phyloP scores from a whole-genome alignment of 1,140 invertebrate genomes.

The Caenorhabditis briggsae region DNA sequence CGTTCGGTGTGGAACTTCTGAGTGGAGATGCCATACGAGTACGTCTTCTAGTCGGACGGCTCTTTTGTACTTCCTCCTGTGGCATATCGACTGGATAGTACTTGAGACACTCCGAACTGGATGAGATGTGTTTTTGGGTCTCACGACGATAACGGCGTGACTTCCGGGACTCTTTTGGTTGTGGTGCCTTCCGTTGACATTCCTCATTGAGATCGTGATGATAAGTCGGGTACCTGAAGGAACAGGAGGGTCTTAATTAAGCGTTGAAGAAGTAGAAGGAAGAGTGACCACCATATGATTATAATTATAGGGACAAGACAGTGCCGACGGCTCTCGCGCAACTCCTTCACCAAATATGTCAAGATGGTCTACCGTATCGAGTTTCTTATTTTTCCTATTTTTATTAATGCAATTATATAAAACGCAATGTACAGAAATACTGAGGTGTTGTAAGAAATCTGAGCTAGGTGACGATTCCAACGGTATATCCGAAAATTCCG shows the following conservation, averaged over 20 bases:
- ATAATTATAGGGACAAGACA: not conserved
- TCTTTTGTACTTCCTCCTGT: not conserved
- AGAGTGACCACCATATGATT: slow-evolving; percentile 17
- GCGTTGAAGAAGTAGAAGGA: not conserved
- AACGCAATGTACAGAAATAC: not conserved
- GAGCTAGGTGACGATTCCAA: not conserved
- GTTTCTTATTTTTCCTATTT: slow-evolving; percentile 15
- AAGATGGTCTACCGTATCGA: slow-evolving; percentile 29
- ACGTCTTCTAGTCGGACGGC: slow-evolving; percentile 3
- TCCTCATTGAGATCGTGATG: slow-evolving; percentile 53
- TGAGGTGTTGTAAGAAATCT: not conserved
- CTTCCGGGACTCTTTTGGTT: not conserved
- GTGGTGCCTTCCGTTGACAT: slow-evolving; percentile 23
- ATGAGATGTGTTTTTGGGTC: not conserved
- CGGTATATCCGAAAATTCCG: no score
- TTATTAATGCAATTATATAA: slow-evolving; percentile 2
- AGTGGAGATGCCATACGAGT: slow-evolving; percentile 11
- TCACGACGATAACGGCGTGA: slow-evolving; percentile 1
- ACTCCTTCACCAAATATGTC: not conserved
- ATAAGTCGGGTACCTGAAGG: slow-evolving; percentile 58
- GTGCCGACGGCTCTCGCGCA: slow-evolving; percentile 42
- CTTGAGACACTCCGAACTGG: slow-evolving; percentile 65
- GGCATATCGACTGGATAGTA: slow-evolving; percentile 67
- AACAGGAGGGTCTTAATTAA: slow-evolving; percentile 37
- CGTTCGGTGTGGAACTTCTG: slow-evolving; percentile 65